These are phyloP conservation scores for Linnaemya tessellans DNA, from an alignment of 2,888 invertebrate species.

Conservation along the genomic window DNA sequence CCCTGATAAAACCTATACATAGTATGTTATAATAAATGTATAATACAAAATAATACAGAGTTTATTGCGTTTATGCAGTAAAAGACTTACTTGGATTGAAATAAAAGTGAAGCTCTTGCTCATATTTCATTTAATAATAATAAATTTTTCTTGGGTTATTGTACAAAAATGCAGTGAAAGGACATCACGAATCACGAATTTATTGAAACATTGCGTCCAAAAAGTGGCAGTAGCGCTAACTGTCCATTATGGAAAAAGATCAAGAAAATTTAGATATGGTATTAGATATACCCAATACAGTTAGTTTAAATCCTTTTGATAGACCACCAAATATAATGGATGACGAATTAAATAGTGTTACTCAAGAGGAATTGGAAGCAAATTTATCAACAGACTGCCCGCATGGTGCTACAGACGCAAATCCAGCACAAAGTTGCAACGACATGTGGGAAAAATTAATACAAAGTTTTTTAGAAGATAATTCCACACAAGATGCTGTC, in stretches of 20 bases:
- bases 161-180: not conserved
- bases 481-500: conserved; percentile 62
- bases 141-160: not conserved
- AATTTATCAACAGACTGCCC: conserved; percentile 67
- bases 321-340: conserved; percentile 65
- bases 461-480: conserved; percentile 68
- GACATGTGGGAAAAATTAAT: conserved; percentile 67
- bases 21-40: conserved; percentile 49
- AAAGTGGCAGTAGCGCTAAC: not conserved
- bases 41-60: conserved; percentile 13
- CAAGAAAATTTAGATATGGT: conserved; percentile 56
- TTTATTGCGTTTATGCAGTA: not conserved
- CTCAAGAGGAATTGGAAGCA: conserved; percentile 67
- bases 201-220: not conserved
- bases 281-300: conserved; percentile 64
- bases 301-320: conserved; percentile 67
- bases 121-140: not conserved
- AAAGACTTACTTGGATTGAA: not conserved
- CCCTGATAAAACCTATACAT: conserved; percentile 41
- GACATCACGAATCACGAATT: not conserved
- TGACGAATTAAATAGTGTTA: conserved; percentile 68
- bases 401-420: conserved; percentile 6
- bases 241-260: conserved; percentile 63
- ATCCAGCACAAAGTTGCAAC: conserved; percentile 37
- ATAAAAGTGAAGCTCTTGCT: not conserved